phyloP scores from a whole-genome alignment of 2,797 vertebrate genomes.

The Gephyroberyx darwinii region DNA sequence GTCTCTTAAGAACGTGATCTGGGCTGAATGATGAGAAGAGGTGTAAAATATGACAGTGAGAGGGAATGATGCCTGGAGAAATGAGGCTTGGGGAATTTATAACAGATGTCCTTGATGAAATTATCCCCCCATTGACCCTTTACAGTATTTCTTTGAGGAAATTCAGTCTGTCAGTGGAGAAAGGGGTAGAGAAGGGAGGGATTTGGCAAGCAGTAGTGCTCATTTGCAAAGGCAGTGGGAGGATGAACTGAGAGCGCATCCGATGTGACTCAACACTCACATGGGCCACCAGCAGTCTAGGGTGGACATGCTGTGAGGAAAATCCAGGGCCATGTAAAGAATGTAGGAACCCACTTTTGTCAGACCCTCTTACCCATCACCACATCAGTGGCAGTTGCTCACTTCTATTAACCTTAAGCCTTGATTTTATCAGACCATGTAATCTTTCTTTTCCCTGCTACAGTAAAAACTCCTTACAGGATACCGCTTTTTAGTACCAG shows the following conservation, averaged over 20 bases:
- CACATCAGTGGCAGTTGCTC: slow-evolving; percentile 34
- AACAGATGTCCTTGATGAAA: slow-evolving; percentile 41
- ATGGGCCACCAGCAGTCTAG: slow-evolving; percentile 32
- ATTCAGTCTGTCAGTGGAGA: slow-evolving; percentile 60
- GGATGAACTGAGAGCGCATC: slow-evolving; percentile 46
- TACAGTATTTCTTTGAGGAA: slow-evolving; percentile 43
- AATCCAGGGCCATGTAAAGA: slow-evolving; percentile 14
- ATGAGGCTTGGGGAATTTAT: slow-evolving; percentile 33
- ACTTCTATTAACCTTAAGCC: slow-evolving; percentile 21
- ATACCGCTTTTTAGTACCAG: not conserved
- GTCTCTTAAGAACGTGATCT: slow-evolving; percentile 55
- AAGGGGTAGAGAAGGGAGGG: slow-evolving; percentile 37
- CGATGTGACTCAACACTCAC: slow-evolving; percentile 68
- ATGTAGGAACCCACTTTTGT: slow-evolving; percentile 28
- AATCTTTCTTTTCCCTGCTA: slow-evolving; percentile 13
- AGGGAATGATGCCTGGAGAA: slow-evolving; percentile 42
- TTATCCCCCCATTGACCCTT: slow-evolving; percentile 29
- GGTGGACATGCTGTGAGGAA: slow-evolving; percentile 44
- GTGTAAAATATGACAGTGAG: slow-evolving; percentile 52
- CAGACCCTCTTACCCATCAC: slow-evolving; percentile 15
- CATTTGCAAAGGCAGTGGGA: slow-evolving; percentile 55
- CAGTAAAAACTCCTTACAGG: slow-evolving; percentile 25
- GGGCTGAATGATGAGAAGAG: slow-evolving; percentile 46
- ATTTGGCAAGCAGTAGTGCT: slow-evolving; percentile 50
- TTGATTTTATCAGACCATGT: slow-evolving; percentile 22